phyloP scores from a whole-genome alignment of 2,113 vertebrate genomes.

The Taxidea taxus region DNA sequence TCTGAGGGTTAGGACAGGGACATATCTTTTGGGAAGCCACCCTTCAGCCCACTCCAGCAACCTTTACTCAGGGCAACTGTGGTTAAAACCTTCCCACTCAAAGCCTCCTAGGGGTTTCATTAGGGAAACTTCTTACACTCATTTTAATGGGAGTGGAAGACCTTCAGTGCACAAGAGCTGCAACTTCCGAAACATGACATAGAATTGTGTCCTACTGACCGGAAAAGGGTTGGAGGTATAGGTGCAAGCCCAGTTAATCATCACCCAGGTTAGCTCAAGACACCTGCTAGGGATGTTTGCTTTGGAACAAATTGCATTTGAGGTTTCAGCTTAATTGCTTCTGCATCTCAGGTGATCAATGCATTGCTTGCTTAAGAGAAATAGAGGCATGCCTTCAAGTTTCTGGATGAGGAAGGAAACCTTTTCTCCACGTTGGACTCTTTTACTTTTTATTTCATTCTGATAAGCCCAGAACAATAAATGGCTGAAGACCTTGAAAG shows the following conservation, averaged over 20 bases:
- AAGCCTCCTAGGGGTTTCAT: background rate
- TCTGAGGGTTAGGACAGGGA: background rate
- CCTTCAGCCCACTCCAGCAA: accelerated
- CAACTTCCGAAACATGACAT: accelerated
- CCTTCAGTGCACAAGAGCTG: background rate
- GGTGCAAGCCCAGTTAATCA: background rate
- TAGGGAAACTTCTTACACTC: background rate
- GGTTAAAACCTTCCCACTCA: background rate
- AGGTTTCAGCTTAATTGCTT: background rate
- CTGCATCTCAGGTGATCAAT: background rate
- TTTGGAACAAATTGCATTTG: background rate
- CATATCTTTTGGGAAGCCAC: background rate
- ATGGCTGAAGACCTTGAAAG: background rate
- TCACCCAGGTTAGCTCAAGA: background rate
- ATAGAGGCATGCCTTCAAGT: background rate
- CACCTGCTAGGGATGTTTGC: background rate
- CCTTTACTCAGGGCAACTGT: background rate
- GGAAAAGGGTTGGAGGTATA: accelerated
- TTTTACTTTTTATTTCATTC: background rate
- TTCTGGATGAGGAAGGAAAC: background rate
- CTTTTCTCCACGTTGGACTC: background rate
- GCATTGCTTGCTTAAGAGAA: background rate
- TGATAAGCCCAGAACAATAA: background rate
- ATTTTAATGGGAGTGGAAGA: background rate
- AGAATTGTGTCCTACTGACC: background rate